phyloP scores from a whole-genome alignment of 1,140 invertebrate species.

The Antheraea pernyi region DNA sequence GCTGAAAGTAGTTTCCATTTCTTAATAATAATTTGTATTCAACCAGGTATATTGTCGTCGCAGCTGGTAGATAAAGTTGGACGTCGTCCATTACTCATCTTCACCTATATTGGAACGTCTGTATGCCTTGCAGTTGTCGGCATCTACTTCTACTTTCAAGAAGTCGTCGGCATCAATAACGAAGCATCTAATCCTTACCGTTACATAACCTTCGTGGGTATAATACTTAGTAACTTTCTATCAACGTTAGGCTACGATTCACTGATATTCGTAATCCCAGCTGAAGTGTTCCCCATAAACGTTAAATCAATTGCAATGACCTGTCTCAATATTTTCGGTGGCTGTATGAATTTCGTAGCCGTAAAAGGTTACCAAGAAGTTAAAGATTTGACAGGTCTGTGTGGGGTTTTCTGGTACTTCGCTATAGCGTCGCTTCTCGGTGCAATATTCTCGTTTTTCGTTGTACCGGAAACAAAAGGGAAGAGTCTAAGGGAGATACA shows the following conservation, averaged over 20 bases:
- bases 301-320: conserved; percentile 79
- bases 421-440: conserved; percentile 70
- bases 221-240: conserved; percentile 78
- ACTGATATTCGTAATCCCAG: conserved; percentile 79
- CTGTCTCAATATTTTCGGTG: conserved; percentile 60
- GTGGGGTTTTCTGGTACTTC: conserved; percentile 78
- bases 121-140: conserved; percentile 65
- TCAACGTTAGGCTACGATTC: conserved; percentile 80
- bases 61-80: conserved; percentile 86
- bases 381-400: conserved; percentile 67
- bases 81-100: conserved; percentile 82
- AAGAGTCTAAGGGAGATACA: conserved; percentile 85
- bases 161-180: conserved; percentile 34
- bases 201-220: conserved; percentile 74
- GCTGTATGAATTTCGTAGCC: conserved; percentile 68
- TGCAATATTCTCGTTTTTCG: conserved; percentile 77
- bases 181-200: conserved; percentile 48
- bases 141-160: conserved; percentile 74
- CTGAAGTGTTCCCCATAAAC: conserved; percentile 81
- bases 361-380: conserved; percentile 76
- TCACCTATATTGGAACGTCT: conserved; percentile 75
- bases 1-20: too few species aligned
- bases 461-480: conserved; percentile 87
- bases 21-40: not conserved
- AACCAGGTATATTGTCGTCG: conserved; percentile 79